Evolutionary conservation across 2,888 invertebrate species (phyloP), one percentile per base, ranked within the genome.

Genomic region (Spilosoma lubricipeda): DNA sequence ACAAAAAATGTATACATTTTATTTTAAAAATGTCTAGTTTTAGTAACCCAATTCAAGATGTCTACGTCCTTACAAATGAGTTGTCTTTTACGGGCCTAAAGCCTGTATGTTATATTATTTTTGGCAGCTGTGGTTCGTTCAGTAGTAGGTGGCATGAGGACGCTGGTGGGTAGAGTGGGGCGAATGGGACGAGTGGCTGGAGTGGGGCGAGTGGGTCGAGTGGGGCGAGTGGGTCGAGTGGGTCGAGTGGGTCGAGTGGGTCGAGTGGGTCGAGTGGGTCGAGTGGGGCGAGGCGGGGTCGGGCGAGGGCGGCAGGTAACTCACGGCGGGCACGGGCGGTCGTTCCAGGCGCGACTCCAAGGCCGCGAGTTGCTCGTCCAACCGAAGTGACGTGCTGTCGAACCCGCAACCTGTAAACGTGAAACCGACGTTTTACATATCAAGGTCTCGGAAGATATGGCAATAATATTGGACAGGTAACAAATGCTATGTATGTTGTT

Each of bases 361-460:
- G 92, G 98, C 98, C 90, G 98, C 98, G 85, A 98, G 96, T 92
- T 98, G 98, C 93, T 97, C 97, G 92, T 98, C 98, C 86, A 98
- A 96, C 59, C 97, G 97, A 84, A 97, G 97, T 77, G 97, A 97
- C 20, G 97, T 97, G 90, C 97, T 97, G 92, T 97, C 97, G 92
- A 97, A 98, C 81, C 97, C 95, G 88, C 93, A 93, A 7, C 93
- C 95, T 95, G 88, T 9, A 74, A n/a, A 73, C 11, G 30, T 11
- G 15, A 1, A 48, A 20, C 1, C 11, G 3, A 23, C 23, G n/a
- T 13, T 13, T 2, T 20, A 48, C 4, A 23, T 4, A 18, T 63
- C 18, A 5, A 63, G 3, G 15, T 30, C 2, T 30, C 15, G 18
- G 18, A 3, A 63, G 30, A 63, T 27, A 63, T 7, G 63, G 15